These are phyloP conservation scores for Siniperca obscura DNA, from an alignment of 2,797 vertebrate genomes.

Conservation along the genomic window DNA sequence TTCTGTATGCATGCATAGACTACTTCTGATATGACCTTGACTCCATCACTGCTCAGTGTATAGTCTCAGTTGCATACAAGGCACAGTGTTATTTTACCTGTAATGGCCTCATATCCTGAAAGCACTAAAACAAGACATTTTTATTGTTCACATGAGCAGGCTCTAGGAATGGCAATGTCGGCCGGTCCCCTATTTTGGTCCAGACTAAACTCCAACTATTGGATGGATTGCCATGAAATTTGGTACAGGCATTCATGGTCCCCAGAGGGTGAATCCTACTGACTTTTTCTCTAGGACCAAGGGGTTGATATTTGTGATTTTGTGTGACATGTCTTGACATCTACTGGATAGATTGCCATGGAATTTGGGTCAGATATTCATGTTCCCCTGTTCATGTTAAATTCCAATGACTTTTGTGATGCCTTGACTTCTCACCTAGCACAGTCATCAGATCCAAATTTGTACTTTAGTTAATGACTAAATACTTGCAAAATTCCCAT, in stretches of 20 bases:
- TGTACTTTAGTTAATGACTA: not conserved
- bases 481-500: not conserved
- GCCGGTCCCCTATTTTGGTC: not conserved
- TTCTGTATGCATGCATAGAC: not conserved
- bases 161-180: too few relatives aligned
- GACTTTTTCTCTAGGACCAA: too few relatives aligned
- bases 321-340: too few relatives aligned
- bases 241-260: too few relatives aligned
- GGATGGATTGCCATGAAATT: too few relatives aligned
- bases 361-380: too few relatives aligned
- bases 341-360: too few relatives aligned
- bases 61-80: not conserved
- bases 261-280: too few relatives aligned
- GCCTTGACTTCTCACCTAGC: too few relatives aligned
- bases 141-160: not conserved
- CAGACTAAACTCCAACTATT: not conserved
- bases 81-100: not conserved
- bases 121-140: not conserved
- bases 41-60: not conserved
- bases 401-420: too few relatives aligned
- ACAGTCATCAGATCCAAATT: not conserved
- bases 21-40: constrained; percentile 18
- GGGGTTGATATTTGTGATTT: too few relatives aligned
- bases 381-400: too few relatives aligned
- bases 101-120: not conserved